Percentiles rank a stretch among this genome's conserved stretches.
phyloP scores from a whole-genome alignment of 2,797 vertebrate species.

The Chaetodon trifasciatus region DNA sequence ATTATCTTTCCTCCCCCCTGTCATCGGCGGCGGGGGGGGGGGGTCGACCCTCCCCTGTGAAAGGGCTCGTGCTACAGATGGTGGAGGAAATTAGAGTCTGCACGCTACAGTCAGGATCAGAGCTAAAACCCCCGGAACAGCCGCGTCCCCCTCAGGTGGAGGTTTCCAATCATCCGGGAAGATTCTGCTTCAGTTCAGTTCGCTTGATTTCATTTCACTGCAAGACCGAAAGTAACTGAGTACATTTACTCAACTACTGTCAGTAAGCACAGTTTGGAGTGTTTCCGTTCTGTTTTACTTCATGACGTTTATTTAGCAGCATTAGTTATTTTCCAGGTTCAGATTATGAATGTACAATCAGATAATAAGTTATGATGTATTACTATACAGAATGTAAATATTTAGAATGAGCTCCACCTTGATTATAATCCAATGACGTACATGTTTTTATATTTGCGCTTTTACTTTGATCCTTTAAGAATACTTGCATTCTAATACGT shows the following conservation, averaged over 20 bases:
- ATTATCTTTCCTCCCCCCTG: constrained; percentile 49
- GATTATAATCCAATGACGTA: neutral
- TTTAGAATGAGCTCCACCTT: neutral
- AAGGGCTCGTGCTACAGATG: constrained; percentile 70
- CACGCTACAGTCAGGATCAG: constrained; percentile 63
- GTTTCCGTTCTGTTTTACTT: neutral
- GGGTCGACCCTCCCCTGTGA: constrained; percentile 17
- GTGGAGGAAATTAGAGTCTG: constrained; percentile 66
- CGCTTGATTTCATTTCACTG: no score
- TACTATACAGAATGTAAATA: no score
- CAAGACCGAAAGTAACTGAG: no score
- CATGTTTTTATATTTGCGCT: neutral
- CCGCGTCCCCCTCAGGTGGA: constrained; percentile 30
- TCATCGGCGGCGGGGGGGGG: constrained; percentile 34
- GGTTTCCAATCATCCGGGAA: neutral
- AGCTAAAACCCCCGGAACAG: constrained; percentile 36
- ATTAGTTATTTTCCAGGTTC: neutral
- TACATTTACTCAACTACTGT: neutral
- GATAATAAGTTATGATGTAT: no score
- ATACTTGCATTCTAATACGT: neutral
- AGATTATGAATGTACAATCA: neutral
- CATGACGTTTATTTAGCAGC: neutral
- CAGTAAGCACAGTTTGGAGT: neutral
- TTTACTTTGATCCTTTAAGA: neutral
- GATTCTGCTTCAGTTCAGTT: neutral